Base-by-base conservation (phyloP, 2,797 vertebrate species). In the Manis javanica region DNA sequence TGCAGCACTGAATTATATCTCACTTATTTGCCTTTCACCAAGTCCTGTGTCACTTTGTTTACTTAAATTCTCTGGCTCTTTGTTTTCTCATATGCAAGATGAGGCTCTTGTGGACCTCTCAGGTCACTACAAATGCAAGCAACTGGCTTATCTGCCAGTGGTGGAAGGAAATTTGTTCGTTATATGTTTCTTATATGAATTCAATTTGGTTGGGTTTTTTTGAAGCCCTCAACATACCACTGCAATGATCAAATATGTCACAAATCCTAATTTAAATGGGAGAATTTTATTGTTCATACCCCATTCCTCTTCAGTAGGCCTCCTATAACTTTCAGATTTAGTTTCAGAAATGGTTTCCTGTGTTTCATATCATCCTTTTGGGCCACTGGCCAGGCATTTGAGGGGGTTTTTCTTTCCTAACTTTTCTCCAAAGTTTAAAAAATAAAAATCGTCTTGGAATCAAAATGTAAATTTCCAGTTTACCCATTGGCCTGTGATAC, bases 381-480 rank as follows among this genome's bases (percentile, higher is more conserved):
- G 21, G 23, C 10, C 29, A 39, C 7, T 78, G 85, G 11, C 37
- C 23, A 91, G 42, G 21, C n/a, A 69, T 59, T 68, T 68, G 59
- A 96, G 39, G 42, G n/a, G 42, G 42, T 68, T 94, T 84, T 64
- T 93, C 61, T 91, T 66, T 61, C 34, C 55, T 90, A 96, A 93
- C 12, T 83, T 84, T 69, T 77, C 53, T 75, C 64, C 59, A 68
- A 72, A 63, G 34, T 95, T 84, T 49, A 93, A 92, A 85, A 55
- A 94, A 81, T 84, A 81, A 88, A 96, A 92, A 82, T 53, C 55
- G 85, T 94, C 69, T 24, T 79, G 75, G 53, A 91, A 66, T 93
- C 23, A 90, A 84, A 84, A 94, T 91, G 87, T 91, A 96, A 96
- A 96, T 95, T 94, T 97, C 95, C 92, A 93, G 71, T 88, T 90